Conservation (phyloP, 2,888 invertebrate species). For the Strigamia transsilvanica region DNA sequence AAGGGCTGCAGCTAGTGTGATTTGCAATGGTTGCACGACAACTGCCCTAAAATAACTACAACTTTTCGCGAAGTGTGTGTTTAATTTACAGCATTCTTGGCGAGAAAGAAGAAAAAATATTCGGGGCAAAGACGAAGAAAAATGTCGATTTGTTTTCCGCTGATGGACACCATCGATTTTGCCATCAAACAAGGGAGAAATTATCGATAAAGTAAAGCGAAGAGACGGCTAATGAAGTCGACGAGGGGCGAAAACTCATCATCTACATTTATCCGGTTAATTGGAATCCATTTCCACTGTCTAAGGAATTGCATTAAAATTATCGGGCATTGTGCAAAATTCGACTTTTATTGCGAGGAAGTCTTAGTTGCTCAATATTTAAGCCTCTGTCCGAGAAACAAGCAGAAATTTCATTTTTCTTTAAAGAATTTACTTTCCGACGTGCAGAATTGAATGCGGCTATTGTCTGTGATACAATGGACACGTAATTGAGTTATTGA, state of each 20-base stretch:
- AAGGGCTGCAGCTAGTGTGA: neutral
- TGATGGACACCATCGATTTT: slow-evolving; percentile 1
- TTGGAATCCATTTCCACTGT: neutral
- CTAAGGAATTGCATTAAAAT: neutral
- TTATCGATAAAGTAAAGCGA: slow-evolving; percentile 8
- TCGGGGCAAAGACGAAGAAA: neutral
- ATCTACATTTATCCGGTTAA: slow-evolving; percentile 3
- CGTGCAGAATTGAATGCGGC: too few species aligned
- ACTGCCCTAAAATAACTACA: neutral
- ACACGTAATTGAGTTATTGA: too few species aligned
- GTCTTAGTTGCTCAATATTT: too few species aligned
- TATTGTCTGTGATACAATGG: too few species aligned
- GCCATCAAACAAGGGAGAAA: slow-evolving; percentile 3
- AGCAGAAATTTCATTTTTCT: too few species aligned
- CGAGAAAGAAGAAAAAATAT: neutral
- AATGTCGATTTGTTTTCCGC: neutral
- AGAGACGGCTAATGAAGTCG: slow-evolving; percentile 3
- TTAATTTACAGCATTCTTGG: slow-evolving; percentile 6
- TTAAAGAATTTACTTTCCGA: too few species aligned
- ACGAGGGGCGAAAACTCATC: neutral
- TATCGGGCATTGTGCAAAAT: neutral
- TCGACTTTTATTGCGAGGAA: too few species aligned
- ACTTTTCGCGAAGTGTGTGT: neutral
- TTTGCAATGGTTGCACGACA: neutral
- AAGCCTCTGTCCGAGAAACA: too few species aligned